Evolutionary conservation across 92 coral and sea anemone genomes (phyloP).

Genomic region (Heteractis magnifica): DNA sequence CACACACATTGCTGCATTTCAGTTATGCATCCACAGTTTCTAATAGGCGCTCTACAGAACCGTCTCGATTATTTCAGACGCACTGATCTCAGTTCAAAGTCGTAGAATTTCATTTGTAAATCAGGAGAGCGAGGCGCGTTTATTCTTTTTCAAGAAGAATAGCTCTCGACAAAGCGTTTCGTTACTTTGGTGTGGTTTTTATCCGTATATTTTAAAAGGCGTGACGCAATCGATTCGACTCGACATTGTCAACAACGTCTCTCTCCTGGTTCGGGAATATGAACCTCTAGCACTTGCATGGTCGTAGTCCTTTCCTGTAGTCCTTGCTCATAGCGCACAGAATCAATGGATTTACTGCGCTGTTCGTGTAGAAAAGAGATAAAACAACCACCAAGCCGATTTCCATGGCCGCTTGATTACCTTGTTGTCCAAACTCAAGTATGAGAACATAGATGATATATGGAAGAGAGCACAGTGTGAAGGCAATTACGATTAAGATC

Average conservation of each 20-base stretch:
- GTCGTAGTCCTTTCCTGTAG: slow-evolving; percentile 75
- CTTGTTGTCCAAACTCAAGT: slow-evolving; percentile 64
- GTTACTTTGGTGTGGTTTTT: background rate
- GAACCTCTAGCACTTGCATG: slow-evolving; percentile 45
- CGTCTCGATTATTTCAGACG: background rate
- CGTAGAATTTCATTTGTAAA: background rate
- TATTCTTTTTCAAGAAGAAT: background rate
- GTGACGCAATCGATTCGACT: background rate
- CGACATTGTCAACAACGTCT: slow-evolving; percentile 10
- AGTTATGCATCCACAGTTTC: background rate
- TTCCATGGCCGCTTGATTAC: background rate
- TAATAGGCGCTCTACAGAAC: background rate
- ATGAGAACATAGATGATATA: slow-evolving; percentile 58
- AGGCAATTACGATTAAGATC: slow-evolving; percentile 83
- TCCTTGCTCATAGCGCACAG: slow-evolving; percentile 97
- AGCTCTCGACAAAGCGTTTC: background rate
- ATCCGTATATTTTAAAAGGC: background rate
- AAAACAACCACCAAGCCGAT: slow-evolving; percentile 73
- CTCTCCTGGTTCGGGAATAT: background rate
- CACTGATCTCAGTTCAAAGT: background rate
- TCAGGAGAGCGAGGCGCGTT: background rate
- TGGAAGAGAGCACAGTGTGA: slow-evolving; percentile 82
- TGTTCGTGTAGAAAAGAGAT: slow-evolving; percentile 81
- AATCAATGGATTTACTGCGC: slow-evolving; percentile 92
- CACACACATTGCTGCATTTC: background rate